Base-by-base conservation (phyloP, 2,113 vertebrate genomes). In the Tiliqua scincoides region DNA sequence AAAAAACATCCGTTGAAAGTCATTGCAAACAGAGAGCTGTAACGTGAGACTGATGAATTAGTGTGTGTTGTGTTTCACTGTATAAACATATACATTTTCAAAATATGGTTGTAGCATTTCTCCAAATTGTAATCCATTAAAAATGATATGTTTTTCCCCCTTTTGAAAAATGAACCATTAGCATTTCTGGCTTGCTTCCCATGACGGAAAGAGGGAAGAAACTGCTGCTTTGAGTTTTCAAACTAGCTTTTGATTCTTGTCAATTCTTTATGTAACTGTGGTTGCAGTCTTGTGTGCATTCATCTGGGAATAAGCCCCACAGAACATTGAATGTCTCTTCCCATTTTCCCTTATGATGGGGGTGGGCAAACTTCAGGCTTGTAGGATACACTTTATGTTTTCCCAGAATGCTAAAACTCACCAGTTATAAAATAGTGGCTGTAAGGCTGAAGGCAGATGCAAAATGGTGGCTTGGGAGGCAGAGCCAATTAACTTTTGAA, bases 131-230 rank as follows among this genome's bases (percentile, higher is more conserved):
- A 89, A 93, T 94, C 74, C 78, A 72, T 91, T 74, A 93, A 91
- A 89, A 89, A 2, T 57, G 76, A 32, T 89, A 85, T 57, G 43
- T 48, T 83, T 37, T 94, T 89, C 74, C n/a, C 71, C 70, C 63
- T 88, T 88, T n/a, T 93, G 85, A 94, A 93, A 93, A 92, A 89
- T 77, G 88, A 93, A 88, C 72, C 32, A 2, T 7, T 87, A 92
- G 59, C 0, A 63, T 94, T 94, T 93, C 74, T 94, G 63, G 71
- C 59, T 90, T 20, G 21, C 73, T 87, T 59, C 75, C 73, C 40
- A 48, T 21, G 32, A 73, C 20, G 59, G 88, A 90, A 74, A 14
- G 85, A 32, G 37, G 81, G 65, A 70, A 65, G 54, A 67, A 25
- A 30, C 2, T 0, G 11, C 15, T 71, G 40, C 63, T 90, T 68